Conservation (phyloP, 1,140 invertebrate genomes). For the Cylas formicarius region DNA sequence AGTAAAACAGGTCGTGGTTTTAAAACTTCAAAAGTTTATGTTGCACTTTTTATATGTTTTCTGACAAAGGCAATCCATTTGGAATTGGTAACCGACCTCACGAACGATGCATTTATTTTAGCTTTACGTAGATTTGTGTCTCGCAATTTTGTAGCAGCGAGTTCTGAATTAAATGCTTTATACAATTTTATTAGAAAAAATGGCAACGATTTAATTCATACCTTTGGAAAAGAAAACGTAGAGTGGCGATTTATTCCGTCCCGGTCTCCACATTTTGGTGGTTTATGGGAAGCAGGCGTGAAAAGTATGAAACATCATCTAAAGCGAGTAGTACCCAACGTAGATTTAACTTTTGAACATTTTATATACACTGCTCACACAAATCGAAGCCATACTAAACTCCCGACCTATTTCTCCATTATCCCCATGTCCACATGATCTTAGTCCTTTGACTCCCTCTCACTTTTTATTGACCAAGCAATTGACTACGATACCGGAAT, state of each 20-base stretch:
- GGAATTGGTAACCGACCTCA: constrained; percentile 36
- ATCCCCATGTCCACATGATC: constrained; percentile 10
- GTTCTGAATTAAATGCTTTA: too few species aligned
- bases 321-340: constrained; percentile 22
- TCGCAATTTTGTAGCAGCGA: too few species aligned
- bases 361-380: constrained; percentile 5
- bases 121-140: constrained; percentile 40
- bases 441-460: constrained; percentile 4
- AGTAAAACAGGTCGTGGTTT: constrained; percentile 11
- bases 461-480: constrained; percentile 13
- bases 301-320: constrained; percentile 40
- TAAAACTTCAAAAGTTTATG: constrained; percentile 38
- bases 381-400: constrained; percentile 11
- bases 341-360: constrained; percentile 22
- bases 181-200: too few species aligned
- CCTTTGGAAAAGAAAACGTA: too few species aligned
- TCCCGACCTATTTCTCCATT: constrained; percentile 7
- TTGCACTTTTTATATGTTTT: constrained; percentile 38
- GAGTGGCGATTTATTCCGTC: constrained; percentile 44
- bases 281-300: constrained; percentile 41
- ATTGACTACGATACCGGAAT: constrained; percentile 9
- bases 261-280: constrained; percentile 41
- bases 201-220: too few species aligned
- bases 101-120: constrained; percentile 37
- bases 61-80: constrained; percentile 42